These are phyloP conservation scores for Odontesthes bonariensis DNA, from an alignment of 2,113 vertebrate genomes.

Conservation along the genomic window DNA sequence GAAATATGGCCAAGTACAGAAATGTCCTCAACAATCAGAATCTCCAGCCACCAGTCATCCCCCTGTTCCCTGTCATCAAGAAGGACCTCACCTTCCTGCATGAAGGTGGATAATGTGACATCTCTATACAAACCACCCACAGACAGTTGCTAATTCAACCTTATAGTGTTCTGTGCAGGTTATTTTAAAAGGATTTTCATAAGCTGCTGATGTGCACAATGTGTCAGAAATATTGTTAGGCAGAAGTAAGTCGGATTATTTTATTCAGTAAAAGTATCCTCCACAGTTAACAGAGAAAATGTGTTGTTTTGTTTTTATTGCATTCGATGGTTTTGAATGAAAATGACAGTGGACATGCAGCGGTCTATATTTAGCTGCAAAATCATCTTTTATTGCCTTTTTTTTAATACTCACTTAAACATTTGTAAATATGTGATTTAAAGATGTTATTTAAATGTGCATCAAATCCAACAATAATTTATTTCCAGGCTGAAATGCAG, in stretches of 20 bases:
- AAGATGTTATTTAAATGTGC: too few species aligned
- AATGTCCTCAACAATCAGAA: constrained; percentile 98
- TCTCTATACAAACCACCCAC: too few species aligned
- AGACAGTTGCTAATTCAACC: too few species aligned
- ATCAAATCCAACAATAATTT: too few species aligned
- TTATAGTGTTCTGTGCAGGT: too few species aligned
- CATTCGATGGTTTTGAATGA: too few species aligned
- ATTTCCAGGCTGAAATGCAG: too few species aligned
- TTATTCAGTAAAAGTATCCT: background rate
- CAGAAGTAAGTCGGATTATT: too few species aligned
- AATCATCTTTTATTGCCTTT: too few species aligned
- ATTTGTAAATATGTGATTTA: background rate
- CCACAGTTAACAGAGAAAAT: background rate
- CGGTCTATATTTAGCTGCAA: too few species aligned
- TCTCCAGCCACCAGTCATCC: constrained; percentile 96
- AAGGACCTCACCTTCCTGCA: constrained; percentile 99
- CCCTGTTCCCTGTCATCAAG: constrained; percentile 98
- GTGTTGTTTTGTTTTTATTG: too few species aligned
- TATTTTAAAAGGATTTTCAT: background rate
- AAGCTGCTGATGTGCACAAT: background rate
- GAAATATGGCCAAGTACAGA: constrained; percentile 99
- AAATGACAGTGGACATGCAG: too few species aligned
- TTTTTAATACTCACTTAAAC: background rate
- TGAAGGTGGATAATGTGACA: constrained; percentile 85
- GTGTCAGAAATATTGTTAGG: background rate